Evolutionary conservation across 2,797 vertebrate genomes (phyloP), one percentile per base, ranked within the genome.

Genomic region (Bradypodion ventrale): DNA sequence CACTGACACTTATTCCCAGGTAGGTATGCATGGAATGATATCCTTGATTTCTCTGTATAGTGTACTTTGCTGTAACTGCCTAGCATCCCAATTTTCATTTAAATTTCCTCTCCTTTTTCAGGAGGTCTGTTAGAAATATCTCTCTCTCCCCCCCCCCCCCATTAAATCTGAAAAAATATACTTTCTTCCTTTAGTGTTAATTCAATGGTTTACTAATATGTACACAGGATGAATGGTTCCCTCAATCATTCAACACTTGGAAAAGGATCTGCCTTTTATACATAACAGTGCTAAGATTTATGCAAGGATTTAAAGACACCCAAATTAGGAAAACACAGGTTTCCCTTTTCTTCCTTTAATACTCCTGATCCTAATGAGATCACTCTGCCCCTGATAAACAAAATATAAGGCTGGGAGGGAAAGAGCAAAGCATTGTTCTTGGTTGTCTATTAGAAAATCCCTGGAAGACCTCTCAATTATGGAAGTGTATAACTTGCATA

Each of bases 271-370:
- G 62, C 42, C 29, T 75, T 66, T 83, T 46, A 9, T 32, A 49
- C 32, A 9, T 32, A 49, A 32, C 35, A 69, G 25, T 62, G n/a
- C 49, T 72, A n/a, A 60, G 52, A 29, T 75, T 5, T 29, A 69
- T 49, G 80, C 68, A 80, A 75, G 56, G 84, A 69, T 80, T 80
- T 60, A 27, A 75, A 85, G 44, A 56, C 29, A 56, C 40, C 32
- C 35, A 46, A 29, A 32, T 21, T 40, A 75, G 56, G 56, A 44
- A 15, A 21, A 19, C 23, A 23, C 49, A 29, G 60, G 37, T 35
- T 32, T 59, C 84, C 83, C 62, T 85, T 81, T 75, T 87, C 85
- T 46, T 63, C n/a, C 1, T 15, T 73, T 83, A 88, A 90, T 35
- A 66, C 75, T 77, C 37, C 0, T 12, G 6, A 63, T 89, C 68